phyloP scores from a whole-genome alignment of 2,888 invertebrate species.

The Chalcis sispes region DNA sequence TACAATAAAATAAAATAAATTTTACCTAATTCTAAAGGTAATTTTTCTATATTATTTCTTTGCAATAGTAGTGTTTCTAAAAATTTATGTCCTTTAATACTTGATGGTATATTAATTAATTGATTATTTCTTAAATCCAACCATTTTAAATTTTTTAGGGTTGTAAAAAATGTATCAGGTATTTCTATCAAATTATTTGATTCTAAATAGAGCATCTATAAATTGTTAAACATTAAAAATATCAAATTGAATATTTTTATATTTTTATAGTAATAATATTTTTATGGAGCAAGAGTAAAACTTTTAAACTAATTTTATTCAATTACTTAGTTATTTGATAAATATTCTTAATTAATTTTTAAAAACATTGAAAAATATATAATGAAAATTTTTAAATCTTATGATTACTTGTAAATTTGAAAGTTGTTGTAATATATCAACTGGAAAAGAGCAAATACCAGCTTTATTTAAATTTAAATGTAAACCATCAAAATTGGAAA shows the following conservation, averaged over 20 bases:
- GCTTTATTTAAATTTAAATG: conserved; percentile 49
- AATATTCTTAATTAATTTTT: no score
- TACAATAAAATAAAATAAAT: conserved; percentile 28
- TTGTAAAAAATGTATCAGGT: conserved; percentile 80
- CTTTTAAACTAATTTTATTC: no score
- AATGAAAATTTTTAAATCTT: neutral
- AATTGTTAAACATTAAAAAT: conserved; percentile 30
- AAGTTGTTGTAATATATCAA: conserved; percentile 44
- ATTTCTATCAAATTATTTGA: conserved; percentile 79
- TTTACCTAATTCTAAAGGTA: conserved; percentile 82
- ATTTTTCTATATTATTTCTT: conserved; percentile 79
- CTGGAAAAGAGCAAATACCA: conserved; percentile 49
- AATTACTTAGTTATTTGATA: no score
- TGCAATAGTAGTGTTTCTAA: conserved; percentile 82
- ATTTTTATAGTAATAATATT: neutral
- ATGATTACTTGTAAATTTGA: conserved; percentile 46
- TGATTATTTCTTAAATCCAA: conserved; percentile 82
- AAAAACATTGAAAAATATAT: neutral
- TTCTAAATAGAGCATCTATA: conserved; percentile 78
- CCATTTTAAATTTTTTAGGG: conserved; percentile 80
- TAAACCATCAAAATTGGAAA: conserved; percentile 42
- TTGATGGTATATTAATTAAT: conserved; percentile 78
- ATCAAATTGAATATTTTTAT: neutral
- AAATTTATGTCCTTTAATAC: conserved; percentile 78
- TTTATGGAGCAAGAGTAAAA: no score